A percentile compares a stretch with the other conserved stretches of the same genome.
Conservation (phyloP, 2,113 vertebrate genomes). For the Tachuris rubrigastra region DNA sequence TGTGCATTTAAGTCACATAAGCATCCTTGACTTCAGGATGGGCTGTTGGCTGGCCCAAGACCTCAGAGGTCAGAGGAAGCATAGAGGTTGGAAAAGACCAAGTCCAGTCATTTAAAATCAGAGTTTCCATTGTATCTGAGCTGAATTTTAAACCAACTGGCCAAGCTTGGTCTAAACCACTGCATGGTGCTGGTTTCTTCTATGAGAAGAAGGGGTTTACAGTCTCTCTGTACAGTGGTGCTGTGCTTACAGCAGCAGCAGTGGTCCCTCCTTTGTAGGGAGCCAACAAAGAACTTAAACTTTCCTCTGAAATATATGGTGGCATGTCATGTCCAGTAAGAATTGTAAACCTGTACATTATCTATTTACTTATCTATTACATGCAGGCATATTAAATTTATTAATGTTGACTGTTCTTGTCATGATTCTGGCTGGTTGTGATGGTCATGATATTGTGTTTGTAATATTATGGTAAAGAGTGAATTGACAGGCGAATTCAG, state of each 20-base stretch:
- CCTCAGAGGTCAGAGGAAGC: neutral
- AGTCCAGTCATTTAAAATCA: accelerated
- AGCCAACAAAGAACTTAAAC: neutral
- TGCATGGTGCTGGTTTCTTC: neutral
- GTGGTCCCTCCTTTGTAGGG: neutral
- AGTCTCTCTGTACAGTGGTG: neutral
- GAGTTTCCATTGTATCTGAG: neutral
- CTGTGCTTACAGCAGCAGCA: accelerated
- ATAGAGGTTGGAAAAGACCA: neutral
- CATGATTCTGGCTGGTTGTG: neutral
- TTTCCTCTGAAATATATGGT: neutral
- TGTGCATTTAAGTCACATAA: neutral
- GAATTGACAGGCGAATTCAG: neutral
- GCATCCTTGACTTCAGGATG: neutral
- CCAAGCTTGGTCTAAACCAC: neutral
- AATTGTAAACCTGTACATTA: neutral
- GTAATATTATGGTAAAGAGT: neutral
- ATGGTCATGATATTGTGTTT: neutral
- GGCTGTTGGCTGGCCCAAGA: neutral
- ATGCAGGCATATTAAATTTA: neutral
- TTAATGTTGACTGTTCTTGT: neutral
- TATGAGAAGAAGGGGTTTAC: neutral
- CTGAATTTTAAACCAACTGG: neutral
- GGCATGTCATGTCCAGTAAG: neutral
- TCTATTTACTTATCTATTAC: neutral